Evolutionary conservation across 2,113 vertebrate species (phyloP).

Genomic region (Cygnus atratus): DNA sequence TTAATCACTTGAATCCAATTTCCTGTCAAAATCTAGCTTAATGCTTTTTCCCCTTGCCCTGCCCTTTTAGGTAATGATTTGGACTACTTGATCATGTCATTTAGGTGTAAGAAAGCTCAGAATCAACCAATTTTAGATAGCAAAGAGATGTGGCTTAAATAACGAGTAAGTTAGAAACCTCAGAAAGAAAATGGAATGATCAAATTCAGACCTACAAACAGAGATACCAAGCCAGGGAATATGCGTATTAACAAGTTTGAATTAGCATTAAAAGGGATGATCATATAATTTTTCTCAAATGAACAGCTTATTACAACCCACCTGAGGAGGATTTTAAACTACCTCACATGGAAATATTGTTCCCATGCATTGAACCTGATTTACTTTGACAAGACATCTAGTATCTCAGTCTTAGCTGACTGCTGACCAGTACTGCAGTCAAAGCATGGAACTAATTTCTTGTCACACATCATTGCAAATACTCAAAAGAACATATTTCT

Average conservation of each 20-base stretch:
- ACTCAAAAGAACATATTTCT: not conserved
- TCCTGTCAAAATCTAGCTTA: not conserved
- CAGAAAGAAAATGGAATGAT: not conserved
- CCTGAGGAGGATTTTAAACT: not conserved
- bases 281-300: not conserved
- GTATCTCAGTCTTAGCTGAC: constrained; percentile 1
- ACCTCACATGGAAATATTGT: not conserved
- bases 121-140: not conserved
- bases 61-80: not conserved
- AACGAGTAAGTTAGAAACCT: not conserved
- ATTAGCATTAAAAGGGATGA: not conserved
- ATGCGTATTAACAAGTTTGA: not conserved
- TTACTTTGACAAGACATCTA: constrained; percentile 17
- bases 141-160: not conserved
- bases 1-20: not conserved
- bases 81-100: not conserved
- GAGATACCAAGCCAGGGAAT: not conserved
- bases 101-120: not conserved
- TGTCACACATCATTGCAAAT: constrained; percentile 11
- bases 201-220: not conserved
- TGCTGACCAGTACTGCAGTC: constrained; percentile 26
- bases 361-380: not conserved
- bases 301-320: not conserved
- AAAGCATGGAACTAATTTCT: constrained; percentile 19
- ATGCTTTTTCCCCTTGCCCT: too few relatives aligned